Base-by-base conservation (phyloP, 2,797 vertebrate genomes). In the Gymnothorax javanicus region DNA sequence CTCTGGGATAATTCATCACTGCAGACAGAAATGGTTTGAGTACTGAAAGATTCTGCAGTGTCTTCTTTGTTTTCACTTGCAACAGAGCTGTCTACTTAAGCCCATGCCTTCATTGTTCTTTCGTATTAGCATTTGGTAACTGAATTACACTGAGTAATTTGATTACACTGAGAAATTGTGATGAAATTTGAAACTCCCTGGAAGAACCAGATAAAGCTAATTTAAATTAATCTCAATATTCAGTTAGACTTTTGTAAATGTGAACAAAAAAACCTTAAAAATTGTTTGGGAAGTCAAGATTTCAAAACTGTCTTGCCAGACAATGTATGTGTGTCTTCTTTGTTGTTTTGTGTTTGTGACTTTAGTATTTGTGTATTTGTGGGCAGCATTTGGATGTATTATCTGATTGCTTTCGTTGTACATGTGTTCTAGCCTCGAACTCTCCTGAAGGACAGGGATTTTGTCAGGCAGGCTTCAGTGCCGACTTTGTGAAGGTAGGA, bases 381-480 rank as follows among this genome's bases (percentile, higher is more conserved):
- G 71, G 9, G 71, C 33, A 33, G 7, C 43, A 17, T 15, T 15
- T 25, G 13, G 17, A 7, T 50, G 15, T 50, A 50, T 71, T 33
- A 20, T 73, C 25, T 73, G 12, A 73, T 12, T 17, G 3, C 52
- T 43, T 43, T 43, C 33, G 2, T 43, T 43, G 33, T 43, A 43
- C 33, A 2, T 43, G 33, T 43, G 0, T 91, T 94, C 86, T 91
- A 96, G 95, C 91, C 87, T 95, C 92, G 84, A 94, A 93, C 0
- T 95, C 95, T 91, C 96, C 96, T 87, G 95, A 96, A 88, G 96
- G 96, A 85, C 96, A 97, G 90, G 96, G 96, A 56, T 97, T 97
- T 92, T 97, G 96, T 91, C 96, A 97, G 93, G 96, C 96, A 89
- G 96, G 96, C 92, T 97, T 97, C 93, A 97, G 96, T 87, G 96